phyloP scores from a whole-genome alignment of 2,113 vertebrate species.

The Gnathochromis pfefferi region DNA sequence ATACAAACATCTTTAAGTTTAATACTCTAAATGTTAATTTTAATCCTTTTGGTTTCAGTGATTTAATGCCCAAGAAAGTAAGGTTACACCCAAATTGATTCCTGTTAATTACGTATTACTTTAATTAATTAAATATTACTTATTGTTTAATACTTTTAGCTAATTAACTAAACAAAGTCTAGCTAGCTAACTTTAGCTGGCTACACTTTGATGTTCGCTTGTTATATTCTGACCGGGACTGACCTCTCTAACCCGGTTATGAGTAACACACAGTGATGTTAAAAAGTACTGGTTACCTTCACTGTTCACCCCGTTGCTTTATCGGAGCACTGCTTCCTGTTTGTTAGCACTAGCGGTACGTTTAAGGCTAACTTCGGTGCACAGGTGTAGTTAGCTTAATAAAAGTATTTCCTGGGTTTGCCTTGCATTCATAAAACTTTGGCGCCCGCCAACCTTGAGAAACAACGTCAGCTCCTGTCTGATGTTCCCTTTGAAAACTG shows the following conservation, averaged over 20 bases:
- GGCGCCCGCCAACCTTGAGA: background rate
- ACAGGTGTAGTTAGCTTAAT: background rate
- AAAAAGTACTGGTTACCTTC: background rate
- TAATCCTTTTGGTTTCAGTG: background rate
- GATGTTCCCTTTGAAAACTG: background rate
- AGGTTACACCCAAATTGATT: background rate
- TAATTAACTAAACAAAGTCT: background rate
- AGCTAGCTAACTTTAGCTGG: background rate
- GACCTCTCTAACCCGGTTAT: background rate
- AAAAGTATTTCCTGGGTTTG: background rate
- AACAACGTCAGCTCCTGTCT: background rate
- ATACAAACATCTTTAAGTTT: background rate
- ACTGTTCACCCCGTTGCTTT: background rate
- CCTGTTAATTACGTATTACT: background rate
- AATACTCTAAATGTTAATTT: background rate
- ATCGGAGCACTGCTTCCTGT: background rate
- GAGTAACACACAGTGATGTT: background rate
- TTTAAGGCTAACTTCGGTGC: background rate
- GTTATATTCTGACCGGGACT: background rate
- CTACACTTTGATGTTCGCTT: background rate
- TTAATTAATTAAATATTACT: background rate
- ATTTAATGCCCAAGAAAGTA: background rate
- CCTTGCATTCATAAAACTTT: background rate
- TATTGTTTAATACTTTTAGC: background rate
- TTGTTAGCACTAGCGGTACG: background rate